Evolutionary conservation across 2,113 vertebrate species (phyloP), one percentile per base, ranked within the genome.

Genomic region (Sinocyclocheilus maitianheensis): DNA sequence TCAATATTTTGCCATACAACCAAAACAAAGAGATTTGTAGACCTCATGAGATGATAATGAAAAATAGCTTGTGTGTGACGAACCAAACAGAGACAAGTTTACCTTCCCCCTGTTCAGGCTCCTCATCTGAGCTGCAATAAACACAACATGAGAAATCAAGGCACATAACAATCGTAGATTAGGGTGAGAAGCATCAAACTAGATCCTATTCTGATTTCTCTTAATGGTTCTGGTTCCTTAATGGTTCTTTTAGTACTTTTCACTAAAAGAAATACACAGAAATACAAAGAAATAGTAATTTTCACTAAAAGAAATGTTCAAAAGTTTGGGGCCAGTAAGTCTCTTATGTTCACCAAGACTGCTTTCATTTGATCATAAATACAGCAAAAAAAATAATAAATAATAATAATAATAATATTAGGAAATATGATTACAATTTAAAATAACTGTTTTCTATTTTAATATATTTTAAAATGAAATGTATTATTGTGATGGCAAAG

Each of bases 31-130:
- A 7, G 1, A 30, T 58, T 34, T 67, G 14, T 10, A 81, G 30
- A 48, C 24, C 8, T 48, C 8, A 67, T 55, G 8, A 77, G 46
- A 69, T 7, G n/a, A 48, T 4, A 13, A 76, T 37, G 18, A 30
- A 53, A 48, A 51, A 48, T 43, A 43, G 18, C 12, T 67, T 46
- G 7, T 74, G 37, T 74, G 20, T 12, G 34, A 5, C 9, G 4
- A 62, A 62, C 20, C 20, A n/a, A 62, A 78, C 7, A 34, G 7
- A 51, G 48, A 9, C 22, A 80, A 24, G 5, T 53, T 53, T 92
- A 95, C 95, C 94, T 94, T 95, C 94, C 71, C 87, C 89, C 60
- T 92, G 84, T 60, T 95, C 94, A 74, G 91, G 86, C 34, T 95
- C 93, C 12, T 94, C 91, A 4, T 94, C 93, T 0, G 90, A 93